Conservation (phyloP, 2,113 vertebrate genomes). For the Syngnathus floridae region DNA sequence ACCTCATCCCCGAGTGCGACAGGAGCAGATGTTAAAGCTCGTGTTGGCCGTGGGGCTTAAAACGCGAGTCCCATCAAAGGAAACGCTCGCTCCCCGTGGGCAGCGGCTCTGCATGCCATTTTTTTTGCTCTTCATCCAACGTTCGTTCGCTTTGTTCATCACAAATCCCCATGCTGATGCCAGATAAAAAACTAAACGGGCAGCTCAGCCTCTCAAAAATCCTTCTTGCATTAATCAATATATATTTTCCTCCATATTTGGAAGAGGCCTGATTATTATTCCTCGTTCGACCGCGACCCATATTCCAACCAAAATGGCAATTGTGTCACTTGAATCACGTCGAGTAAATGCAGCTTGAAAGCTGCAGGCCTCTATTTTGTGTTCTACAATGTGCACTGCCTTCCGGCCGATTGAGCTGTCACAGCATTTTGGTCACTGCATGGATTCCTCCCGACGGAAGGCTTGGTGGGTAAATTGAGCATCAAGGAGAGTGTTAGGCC, state of each 20-base stretch:
- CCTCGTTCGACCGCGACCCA: not conserved
- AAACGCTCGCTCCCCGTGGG: slow-evolving; percentile 37
- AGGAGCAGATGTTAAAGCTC: slow-evolving; percentile 55
- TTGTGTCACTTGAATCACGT: slow-evolving; percentile 1
- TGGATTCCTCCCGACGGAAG: slow-evolving; percentile 29
- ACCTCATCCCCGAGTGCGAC: slow-evolving; percentile 35
- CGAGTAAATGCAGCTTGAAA: not conserved
- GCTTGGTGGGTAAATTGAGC: slow-evolving; percentile 26
- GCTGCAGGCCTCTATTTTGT: not conserved
- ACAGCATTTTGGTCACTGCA: slow-evolving; percentile 19
- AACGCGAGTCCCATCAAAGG: slow-evolving; percentile 38
- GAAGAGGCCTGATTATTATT: not conserved
- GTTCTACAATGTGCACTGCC: slow-evolving; percentile 8
- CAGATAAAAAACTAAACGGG: slow-evolving; percentile 7
- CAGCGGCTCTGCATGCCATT: slow-evolving; percentile 29
- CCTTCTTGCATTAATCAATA: slow-evolving; percentile 2
- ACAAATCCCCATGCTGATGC: slow-evolving; percentile 37
- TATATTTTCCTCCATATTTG: not conserved
- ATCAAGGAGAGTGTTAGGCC: slow-evolving; percentile 10
- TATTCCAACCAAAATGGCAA: not conserved
- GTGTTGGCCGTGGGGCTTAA: slow-evolving; percentile 30
- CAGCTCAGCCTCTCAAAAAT: slow-evolving; percentile 35
- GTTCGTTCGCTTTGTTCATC: slow-evolving; percentile 39
- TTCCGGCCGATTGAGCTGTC: slow-evolving; percentile 22
- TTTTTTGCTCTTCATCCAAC: slow-evolving; percentile 30